A percentile compares a stretch with the other conserved stretches of the same genome.
phyloP scores from a whole-genome alignment of 2,113 vertebrate genomes.

The Poeciliopsis retropinna region DNA sequence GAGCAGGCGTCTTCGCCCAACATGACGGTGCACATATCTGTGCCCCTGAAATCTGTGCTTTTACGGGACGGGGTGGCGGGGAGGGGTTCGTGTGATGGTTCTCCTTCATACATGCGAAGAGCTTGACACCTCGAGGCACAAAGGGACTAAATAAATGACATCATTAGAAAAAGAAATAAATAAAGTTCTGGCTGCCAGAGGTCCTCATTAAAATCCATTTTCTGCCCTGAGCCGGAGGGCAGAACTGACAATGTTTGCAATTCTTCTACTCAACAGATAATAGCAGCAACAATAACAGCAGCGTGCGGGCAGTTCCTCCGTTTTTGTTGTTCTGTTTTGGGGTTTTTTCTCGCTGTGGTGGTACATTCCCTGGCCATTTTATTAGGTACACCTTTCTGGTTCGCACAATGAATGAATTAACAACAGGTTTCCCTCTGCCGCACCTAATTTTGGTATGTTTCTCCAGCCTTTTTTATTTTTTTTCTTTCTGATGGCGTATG shows the following conservation, averaged over 20 bases:
- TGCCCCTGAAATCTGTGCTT: constrained; percentile 22
- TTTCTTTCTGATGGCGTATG: no score
- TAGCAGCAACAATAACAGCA: constrained; percentile 32
- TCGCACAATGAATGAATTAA: background rate
- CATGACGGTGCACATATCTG: background rate
- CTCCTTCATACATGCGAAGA: constrained; percentile 7
- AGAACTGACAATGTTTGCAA: constrained; percentile 40
- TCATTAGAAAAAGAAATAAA: constrained; percentile 35
- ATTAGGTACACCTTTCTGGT: background rate
- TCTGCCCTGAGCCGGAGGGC: constrained; percentile 30
- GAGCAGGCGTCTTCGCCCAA: background rate
- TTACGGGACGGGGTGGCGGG: constrained; percentile 1
- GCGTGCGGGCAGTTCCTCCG: constrained; percentile 11
- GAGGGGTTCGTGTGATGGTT: background rate
- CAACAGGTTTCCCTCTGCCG: no score
- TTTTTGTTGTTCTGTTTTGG: background rate
- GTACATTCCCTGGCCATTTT: background rate
- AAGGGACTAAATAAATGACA: constrained; percentile 47
- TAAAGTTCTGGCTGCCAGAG: constrained; percentile 39
- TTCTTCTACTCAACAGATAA: constrained; percentile 32
- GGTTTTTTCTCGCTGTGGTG: background rate
- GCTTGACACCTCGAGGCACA: constrained; percentile 41
- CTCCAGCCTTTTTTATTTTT: no score
- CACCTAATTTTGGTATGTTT: no score
- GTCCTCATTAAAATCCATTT: constrained; percentile 53